Conservation (phyloP, 2,113 vertebrate genomes). For the Eubucco bourcierii region DNA sequence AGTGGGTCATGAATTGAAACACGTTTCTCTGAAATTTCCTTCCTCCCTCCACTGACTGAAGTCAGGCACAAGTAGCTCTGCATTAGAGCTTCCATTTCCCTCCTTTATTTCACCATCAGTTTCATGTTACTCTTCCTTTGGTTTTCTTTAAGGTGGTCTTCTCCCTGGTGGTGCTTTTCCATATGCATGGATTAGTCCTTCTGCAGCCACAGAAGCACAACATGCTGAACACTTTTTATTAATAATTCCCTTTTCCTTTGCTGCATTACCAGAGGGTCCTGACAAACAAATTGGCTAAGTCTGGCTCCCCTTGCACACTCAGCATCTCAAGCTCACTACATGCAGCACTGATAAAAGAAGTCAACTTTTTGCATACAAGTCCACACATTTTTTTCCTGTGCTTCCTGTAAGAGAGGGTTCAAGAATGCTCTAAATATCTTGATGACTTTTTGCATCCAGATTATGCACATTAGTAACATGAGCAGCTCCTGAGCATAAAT, state of each 20-base stretch:
- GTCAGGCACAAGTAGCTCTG: neutral
- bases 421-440: neutral
- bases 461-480: conserved; percentile 1
- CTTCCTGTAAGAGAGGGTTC: neutral
- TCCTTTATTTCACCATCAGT: neutral
- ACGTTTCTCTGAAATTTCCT: neutral
- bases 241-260: neutral
- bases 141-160: neutral
- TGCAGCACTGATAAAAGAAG: neutral
- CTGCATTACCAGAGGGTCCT: neutral
- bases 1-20: neutral
- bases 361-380: neutral
- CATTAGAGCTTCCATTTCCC: neutral
- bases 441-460: conserved; percentile 18
- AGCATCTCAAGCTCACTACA: neutral
- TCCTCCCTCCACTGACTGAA: neutral
- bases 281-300: neutral
- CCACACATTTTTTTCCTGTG: neutral
- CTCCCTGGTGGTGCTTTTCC: neutral
- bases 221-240: neutral
- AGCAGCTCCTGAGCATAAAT: conserved; percentile 2
- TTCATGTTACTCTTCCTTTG: neutral
- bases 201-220: neutral
- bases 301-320: neutral
- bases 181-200: rapidly evolving